Evolutionary conservation across 1,140 invertebrate genomes (phyloP).

Genomic region (Atta texana): DNA sequence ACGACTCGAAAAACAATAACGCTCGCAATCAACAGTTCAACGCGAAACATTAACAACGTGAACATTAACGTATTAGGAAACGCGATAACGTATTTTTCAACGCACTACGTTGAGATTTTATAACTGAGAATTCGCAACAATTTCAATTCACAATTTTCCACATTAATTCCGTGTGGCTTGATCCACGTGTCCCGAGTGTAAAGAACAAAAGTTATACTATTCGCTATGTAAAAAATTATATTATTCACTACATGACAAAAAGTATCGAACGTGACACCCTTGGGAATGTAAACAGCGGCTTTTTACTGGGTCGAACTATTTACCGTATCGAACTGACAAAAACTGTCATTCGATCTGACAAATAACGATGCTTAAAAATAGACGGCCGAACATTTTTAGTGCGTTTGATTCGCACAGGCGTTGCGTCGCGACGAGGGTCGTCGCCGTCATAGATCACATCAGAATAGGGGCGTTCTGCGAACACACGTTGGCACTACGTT

Average conservation of each 20-base stretch:
- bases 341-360: conserved; percentile 19
- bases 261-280: neutral
- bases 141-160: neutral
- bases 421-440: conserved; percentile 40
- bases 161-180: neutral
- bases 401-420: conserved; percentile 18
- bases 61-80: neutral
- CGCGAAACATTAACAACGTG: conserved; percentile 23
- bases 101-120: neutral
- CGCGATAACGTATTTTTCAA: neutral
- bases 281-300: neutral
- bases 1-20: conserved; percentile 22
- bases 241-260: neutral
- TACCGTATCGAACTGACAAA: conserved; percentile 1
- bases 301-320: conserved; percentile 16
- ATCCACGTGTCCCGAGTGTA: neutral
- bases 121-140: neutral
- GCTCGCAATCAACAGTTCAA: conserved; percentile 10
- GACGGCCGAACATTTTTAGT: conserved; percentile 44
- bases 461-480: conserved; percentile 26
- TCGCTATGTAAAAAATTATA: conserved; percentile 1
- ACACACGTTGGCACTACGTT: conserved; percentile 60
- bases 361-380: conserved; percentile 39
- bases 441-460: conserved; percentile 65
- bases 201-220: neutral